Base-by-base conservation (phyloP, 2,113 vertebrate genomes). In the Puma concolor region DNA sequence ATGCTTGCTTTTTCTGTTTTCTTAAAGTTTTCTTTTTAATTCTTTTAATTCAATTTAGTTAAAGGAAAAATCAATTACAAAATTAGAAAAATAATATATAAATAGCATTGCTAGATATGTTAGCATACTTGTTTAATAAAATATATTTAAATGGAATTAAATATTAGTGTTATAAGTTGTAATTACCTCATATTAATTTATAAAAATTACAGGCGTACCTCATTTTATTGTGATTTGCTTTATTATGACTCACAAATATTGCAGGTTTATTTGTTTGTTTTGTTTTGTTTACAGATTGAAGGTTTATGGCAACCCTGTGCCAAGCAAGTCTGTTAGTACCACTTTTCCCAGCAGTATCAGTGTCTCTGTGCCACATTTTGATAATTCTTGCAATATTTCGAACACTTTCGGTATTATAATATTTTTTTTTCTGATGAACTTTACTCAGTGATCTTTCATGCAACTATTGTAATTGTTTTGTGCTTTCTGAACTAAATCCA, bases 1-100 rank as follows among this genome's bases (percentile, higher is more conserved):
- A 48, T 76, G 71, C 98, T 80, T 96, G 10, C 1, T 17, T 21
- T 64, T 77, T 81, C 63, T 96, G 4, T 93, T 80, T 96, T 91
- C 2, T 15, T 85, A 11, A 31, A 0, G 13, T 11, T 97, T 97
- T 19, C 97, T 16, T 0, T 83, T 95, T 17, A n/a, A 23, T 97
- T 23, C 94, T 17, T 0, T 95, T 25, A n/a, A 19, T 88, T 31
- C 38, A 83, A 21, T 0, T 79, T 74, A 83, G 10, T 17, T 15
- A 94, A 94, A 80, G 5, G 31, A 19, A 95, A 76, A 64, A 3
- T 72, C 74, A 63, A 81, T 77, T 50, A 63, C 5, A 54, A 67
- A 48, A 57, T 91, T 66, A 1, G 41, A 71, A 91, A 36, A 80
- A 69, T 11, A 96, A 4, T 4, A 64, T 4, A 41, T 90, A 91